A percentile compares a stretch with the other conserved stretches of the same genome.
These are phyloP conservation scores for Archivesica marissinica DNA, from an alignment of 1,140 invertebrate species.

Conservation along the genomic window DNA sequence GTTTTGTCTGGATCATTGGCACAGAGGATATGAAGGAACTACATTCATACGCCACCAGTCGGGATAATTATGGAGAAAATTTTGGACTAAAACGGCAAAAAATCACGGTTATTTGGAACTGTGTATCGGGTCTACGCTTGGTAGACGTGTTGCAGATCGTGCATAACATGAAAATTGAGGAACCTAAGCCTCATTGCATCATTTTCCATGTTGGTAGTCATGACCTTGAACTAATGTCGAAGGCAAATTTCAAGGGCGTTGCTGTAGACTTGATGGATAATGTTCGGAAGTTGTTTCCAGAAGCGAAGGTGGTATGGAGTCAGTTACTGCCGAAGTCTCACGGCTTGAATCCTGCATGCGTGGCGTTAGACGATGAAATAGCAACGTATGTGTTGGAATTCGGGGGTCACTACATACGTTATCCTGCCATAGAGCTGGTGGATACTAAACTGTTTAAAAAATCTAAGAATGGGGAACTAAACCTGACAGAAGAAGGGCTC, in stretches of 20 bases:
- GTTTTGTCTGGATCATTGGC: slow-evolving; percentile 37
- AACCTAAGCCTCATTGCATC: slow-evolving; percentile 23
- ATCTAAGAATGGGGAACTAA: background rate
- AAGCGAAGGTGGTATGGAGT: slow-evolving; percentile 30
- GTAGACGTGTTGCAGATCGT: background rate
- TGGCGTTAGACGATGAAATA: background rate
- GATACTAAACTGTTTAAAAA: background rate
- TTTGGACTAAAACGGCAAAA: slow-evolving; percentile 1
- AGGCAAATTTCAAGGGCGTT: background rate
- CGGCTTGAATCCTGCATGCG: background rate
- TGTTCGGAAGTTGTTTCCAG: background rate
- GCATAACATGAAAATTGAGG: background rate
- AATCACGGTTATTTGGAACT: slow-evolving; percentile 20
- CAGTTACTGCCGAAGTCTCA: slow-evolving; percentile 6
- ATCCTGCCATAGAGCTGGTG: background rate
- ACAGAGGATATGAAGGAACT: slow-evolving; percentile 17
- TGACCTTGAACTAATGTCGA: slow-evolving; percentile 11
- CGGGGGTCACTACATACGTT: slow-evolving; percentile 29
- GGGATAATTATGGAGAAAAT: background rate
- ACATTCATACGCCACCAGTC: background rate
- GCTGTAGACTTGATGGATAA: slow-evolving; percentile 4
- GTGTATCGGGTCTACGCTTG: background rate
- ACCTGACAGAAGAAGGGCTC: background rate
- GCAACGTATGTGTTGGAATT: slow-evolving; percentile 7
- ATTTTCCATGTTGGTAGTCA: slow-evolving; percentile 44